Evolutionary conservation across 2,888 invertebrate genomes (phyloP).

Genomic region (Lutraria lutraria): DNA sequence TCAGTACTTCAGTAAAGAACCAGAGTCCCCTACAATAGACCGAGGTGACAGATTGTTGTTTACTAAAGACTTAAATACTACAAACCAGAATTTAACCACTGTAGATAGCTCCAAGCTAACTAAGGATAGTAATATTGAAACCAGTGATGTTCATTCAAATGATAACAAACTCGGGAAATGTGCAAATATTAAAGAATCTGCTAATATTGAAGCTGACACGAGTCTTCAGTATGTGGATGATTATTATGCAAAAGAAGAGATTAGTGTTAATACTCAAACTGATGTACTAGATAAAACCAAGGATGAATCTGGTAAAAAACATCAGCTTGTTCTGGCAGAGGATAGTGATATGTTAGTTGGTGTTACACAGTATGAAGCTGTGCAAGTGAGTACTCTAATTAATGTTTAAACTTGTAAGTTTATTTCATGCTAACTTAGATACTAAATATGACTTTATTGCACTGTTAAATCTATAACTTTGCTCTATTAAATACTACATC

Average conservation of each 20-base stretch:
- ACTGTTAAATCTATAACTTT: too few species aligned
- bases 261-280: neutral
- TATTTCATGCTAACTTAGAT: too few species aligned
- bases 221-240: conserved; percentile 62
- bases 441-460: too few species aligned
- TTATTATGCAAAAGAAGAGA: conserved; percentile 59
- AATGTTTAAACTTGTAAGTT: neutral
- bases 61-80: neutral
- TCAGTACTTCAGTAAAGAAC: conserved; percentile 66
- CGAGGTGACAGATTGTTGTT: conserved; percentile 49
- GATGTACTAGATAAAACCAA: conserved; percentile 15
- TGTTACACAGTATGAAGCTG: conserved; percentile 76
- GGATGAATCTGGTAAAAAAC: conserved; percentile 19
- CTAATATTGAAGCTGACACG: conserved; percentile 31
- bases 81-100: neutral
- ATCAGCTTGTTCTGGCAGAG: conserved; percentile 55
- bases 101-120: neutral
- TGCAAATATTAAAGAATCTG: conserved; percentile 24
- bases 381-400: conserved; percentile 66
- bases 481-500: too few species aligned
- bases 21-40: conserved; percentile 77
- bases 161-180: conserved; percentile 32
- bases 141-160: neutral
- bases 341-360: conserved; percentile 59
- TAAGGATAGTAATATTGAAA: neutral